phyloP scores from a whole-genome alignment of 2,888 invertebrate species.

The Tipula confusa region DNA sequence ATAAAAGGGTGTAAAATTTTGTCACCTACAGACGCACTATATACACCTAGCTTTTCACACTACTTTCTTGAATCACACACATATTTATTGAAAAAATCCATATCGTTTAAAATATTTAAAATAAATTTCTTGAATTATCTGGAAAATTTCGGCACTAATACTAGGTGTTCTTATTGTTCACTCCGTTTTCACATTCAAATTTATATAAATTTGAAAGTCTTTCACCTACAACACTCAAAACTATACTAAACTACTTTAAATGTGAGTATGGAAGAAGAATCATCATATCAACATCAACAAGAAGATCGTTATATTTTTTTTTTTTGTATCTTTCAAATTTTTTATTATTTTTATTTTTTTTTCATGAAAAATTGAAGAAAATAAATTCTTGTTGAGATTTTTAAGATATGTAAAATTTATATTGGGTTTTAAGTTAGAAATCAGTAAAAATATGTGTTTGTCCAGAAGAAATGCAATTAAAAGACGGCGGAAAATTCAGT shows the following conservation, averaged over 20 bases:
- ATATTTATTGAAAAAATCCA: not conserved
- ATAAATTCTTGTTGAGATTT: not conserved
- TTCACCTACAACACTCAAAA: conserved; percentile 31
- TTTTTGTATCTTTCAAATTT: conserved; percentile 14
- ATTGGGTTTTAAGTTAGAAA: not conserved
- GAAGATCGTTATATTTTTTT: conserved; percentile 26
- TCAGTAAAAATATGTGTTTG: not conserved
- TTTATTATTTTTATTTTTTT: not conserved
- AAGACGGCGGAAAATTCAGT: not conserved
- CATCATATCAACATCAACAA: not conserved
- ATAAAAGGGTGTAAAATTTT: not conserved
- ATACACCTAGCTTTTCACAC: not conserved
- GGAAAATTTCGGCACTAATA: not conserved
- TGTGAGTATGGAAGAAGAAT: conserved; percentile 20
- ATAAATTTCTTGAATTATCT: not conserved
- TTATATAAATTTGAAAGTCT: conserved; percentile 26
- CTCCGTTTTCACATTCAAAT: not conserved
- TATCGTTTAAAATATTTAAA: not conserved
- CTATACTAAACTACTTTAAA: conserved; percentile 31
- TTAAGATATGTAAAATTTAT: conserved; percentile 3
- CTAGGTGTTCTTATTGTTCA: not conserved
- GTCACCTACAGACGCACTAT: not conserved
- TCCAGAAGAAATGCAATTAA: not conserved
- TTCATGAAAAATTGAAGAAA: not conserved
- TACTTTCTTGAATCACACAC: not conserved